Conservation (phyloP, 2,888 invertebrate species). For the Daptonema setosum region DNA sequence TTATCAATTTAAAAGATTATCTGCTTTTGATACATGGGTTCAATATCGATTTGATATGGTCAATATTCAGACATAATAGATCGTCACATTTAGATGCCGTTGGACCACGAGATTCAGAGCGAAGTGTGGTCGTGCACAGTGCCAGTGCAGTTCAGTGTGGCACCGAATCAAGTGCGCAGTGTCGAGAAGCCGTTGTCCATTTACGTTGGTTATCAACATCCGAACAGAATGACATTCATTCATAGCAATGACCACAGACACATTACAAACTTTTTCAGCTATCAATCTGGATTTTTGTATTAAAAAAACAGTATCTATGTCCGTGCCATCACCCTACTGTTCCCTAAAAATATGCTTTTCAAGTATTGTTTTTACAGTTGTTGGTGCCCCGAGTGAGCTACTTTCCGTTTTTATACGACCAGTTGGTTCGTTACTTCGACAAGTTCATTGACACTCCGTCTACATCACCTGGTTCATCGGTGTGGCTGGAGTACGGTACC, state of each 20-base stretch:
- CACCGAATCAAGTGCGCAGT: conserved; percentile 65
- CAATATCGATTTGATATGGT: no score
- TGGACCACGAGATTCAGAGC: conserved; percentile 74
- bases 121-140: conserved; percentile 89
- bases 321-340: no score
- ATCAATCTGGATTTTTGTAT: no score
- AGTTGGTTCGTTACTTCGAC: conserved; percentile 12
- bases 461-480: no score
- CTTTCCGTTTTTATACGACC: conserved; percentile 16
- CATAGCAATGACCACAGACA: no score
- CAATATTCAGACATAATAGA: no score
- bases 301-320: no score
- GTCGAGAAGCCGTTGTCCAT: conserved; percentile 73
- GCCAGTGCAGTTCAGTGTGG: conserved; percentile 70
- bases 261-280: no score
- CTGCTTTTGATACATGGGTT: no score
- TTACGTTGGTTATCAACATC: conserved; percentile 34
- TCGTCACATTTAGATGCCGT: conserved; percentile 50
- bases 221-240: no score
- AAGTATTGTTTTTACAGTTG: conserved; percentile 15
- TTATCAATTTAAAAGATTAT: no score
- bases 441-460: conserved; percentile 9
- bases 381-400: conserved; percentile 22
- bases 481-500: conserved; percentile 18
- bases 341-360: no score